phyloP scores from a whole-genome alignment of 1,140 invertebrate species.

The Olivierus martensii region DNA sequence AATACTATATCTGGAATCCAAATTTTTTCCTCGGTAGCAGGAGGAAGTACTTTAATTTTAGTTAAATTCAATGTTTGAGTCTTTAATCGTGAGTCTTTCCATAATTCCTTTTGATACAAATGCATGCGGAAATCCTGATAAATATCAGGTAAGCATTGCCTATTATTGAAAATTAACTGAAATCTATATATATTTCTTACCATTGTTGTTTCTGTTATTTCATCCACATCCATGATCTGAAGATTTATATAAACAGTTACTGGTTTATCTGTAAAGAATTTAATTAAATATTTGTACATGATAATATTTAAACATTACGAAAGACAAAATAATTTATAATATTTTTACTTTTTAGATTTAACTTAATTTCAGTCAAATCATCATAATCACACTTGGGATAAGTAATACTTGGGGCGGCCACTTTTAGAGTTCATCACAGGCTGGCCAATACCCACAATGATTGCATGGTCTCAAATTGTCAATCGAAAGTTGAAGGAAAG shows the following conservation, averaged over 20 bases:
- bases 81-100: conserved; percentile 9
- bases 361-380: no score
- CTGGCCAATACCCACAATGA: no score
- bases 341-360: no score
- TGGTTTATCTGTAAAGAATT: not conserved
- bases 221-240: conserved; percentile 8
- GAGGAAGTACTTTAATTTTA: not conserved
- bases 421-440: no score
- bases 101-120: conserved; percentile 8
- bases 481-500: no score
- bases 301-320: no score
- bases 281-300: no score
- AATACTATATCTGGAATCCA: conserved; percentile 16
- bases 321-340: no score
- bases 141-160: not conserved
- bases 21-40: not conserved
- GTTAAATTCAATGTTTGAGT: not conserved
- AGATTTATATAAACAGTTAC: conserved; percentile 2
- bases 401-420: no score
- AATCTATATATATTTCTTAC: not conserved
- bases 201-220: conserved; percentile 8
- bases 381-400: no score
- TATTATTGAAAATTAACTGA: not conserved
- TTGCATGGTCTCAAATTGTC: no score
- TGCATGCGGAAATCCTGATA: conserved; percentile 14